Percentiles rank a stretch among this genome's conserved stretches.
Conservation (phyloP, 2,113 vertebrate species). For the Spheniscus mendiculus region DNA sequence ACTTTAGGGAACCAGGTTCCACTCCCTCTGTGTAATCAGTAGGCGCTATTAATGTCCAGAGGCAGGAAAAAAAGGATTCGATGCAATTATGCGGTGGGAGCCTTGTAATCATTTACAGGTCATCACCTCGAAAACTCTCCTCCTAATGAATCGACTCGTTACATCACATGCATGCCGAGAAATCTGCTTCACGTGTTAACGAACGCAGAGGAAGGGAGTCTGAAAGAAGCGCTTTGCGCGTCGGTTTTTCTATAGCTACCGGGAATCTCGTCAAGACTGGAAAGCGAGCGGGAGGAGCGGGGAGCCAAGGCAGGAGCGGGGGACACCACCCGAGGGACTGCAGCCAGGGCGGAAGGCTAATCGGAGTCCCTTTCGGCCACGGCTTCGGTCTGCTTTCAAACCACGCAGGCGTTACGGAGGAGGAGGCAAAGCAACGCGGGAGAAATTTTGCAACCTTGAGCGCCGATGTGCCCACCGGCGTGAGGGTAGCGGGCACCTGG, state of each 20-base stretch:
- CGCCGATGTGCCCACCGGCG: fast-evolving
- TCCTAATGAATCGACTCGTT: neutral
- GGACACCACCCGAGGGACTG: too few species aligned
- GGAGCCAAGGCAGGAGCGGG: neutral
- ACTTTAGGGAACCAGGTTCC: neutral
- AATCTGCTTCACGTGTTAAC: fast-evolving
- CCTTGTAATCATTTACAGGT: constrained; percentile 24
- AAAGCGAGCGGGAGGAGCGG: fast-evolving
- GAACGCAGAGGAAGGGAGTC: fast-evolving
- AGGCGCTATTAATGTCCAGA: constrained; percentile 22
- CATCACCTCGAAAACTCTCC: neutral
- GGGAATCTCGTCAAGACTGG: fast-evolving
- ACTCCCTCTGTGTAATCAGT: neutral
- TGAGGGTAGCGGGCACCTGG: fast-evolving
- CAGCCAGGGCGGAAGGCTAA: too few species aligned
- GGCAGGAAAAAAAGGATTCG: constrained; percentile 11
- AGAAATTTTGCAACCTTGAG: fast-evolving
- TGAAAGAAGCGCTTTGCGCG: fast-evolving
- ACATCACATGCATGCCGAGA: neutral
- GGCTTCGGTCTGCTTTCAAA: neutral
- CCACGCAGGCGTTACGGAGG: fast-evolving
- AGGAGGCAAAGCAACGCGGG: neutral
- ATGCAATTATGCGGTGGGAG: neutral
- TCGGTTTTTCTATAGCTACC: fast-evolving
- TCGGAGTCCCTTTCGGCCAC: neutral